Evolutionary conservation across 2,888 invertebrate species (phyloP).

Genomic region (Neelides folsomi): DNA sequence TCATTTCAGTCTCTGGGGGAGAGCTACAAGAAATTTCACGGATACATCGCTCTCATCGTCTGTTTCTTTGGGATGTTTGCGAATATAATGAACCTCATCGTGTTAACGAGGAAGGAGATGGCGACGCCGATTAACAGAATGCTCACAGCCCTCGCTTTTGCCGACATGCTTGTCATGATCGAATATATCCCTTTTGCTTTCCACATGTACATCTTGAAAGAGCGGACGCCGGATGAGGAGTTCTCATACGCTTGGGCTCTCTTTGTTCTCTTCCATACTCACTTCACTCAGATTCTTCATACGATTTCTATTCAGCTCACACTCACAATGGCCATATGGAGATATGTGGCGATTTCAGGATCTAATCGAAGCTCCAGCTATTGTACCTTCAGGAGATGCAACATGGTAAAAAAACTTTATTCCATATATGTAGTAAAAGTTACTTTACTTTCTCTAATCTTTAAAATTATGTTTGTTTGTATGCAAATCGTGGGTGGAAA

Average conservation of each 20-base stretch:
- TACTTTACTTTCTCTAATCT: too few relatives aligned
- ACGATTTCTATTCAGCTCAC: slow-evolving; percentile 76
- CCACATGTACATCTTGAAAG: slow-evolving; percentile 47
- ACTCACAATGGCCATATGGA: slow-evolving; percentile 80
- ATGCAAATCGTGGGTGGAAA: too few relatives aligned
- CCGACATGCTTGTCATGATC: slow-evolving; percentile 79
- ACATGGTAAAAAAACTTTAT: too few relatives aligned
- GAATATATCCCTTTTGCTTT: slow-evolving; percentile 66
- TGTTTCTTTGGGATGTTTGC: slow-evolving; percentile 77
- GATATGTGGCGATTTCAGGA: slow-evolving; percentile 61
- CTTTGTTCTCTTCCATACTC: slow-evolving; percentile 64
- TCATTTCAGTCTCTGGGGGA: slow-evolving; percentile 42
- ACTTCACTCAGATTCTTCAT: slow-evolving; percentile 63
- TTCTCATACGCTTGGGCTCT: slow-evolving; percentile 61
- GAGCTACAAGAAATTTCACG: slow-evolving; percentile 56
- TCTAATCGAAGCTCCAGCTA: slow-evolving; percentile 33
- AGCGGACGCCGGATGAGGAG: slow-evolving; percentile 34
- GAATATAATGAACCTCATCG: slow-evolving; percentile 73
- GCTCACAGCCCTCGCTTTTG: slow-evolving; percentile 45
- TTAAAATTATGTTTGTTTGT: too few relatives aligned
- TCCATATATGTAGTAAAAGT: too few relatives aligned
- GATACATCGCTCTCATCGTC: slow-evolving; percentile 66
- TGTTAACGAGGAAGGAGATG: slow-evolving; percentile 68
- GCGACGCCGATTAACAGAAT: slow-evolving; percentile 67
- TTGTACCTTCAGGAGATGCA: slow-evolving; percentile 25